Base-by-base conservation (phyloP, 2,888 invertebrate species). In the Ennomos erosarius region DNA sequence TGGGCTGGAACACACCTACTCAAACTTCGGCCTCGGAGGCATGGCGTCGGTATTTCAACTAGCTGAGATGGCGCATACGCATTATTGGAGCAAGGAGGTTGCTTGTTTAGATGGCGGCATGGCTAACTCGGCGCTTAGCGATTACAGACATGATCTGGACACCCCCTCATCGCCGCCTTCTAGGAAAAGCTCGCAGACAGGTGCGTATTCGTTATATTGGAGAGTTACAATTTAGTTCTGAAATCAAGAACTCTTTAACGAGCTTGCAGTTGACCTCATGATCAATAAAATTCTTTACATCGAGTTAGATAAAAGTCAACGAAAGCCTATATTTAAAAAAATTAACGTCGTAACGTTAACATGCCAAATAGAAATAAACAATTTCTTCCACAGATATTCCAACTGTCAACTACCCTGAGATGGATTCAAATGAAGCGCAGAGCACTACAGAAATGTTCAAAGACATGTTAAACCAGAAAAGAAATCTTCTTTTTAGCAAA, bases 41-140 rank as follows among this genome's bases (percentile, higher is more conserved):
- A 98, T 99, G 97, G 98, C 99, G 4, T 98, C 99, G 0, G 98
- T 98, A 13, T 99, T 98, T 87, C 98, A 99, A 88, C 93, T 99
- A 68, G 96, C 99, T 76, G 99, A 99, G 93, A 98, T 99, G 79
- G 98, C 98, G 2, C 99, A 99, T 85, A 99, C 99, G 0, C 99
- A 99, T 88, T 99, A 96, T 84, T 99, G 98, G 98, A 97, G 96
- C 71, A 97, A 97, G 79, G 98, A 98, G 81, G 83, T 97, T 9
- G 93, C 94, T 0, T 94, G 94, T 0, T 63, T 88, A 1, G 93
- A 93, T 65, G 87, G 87, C 0, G 93, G 93, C 34, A 84, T 92
- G 73, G 93, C 90, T 26, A 93, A 90, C 44, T 78, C 85, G 0
- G 79, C 85, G 0, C 71, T 86, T 0, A 78, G 80, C 10, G 88